A percentile compares a stretch with the other conserved stretches of the same genome.
Evolutionary conservation across 2,113 vertebrate species (phyloP).

Genomic region (Hippopotamus amphibius): DNA sequence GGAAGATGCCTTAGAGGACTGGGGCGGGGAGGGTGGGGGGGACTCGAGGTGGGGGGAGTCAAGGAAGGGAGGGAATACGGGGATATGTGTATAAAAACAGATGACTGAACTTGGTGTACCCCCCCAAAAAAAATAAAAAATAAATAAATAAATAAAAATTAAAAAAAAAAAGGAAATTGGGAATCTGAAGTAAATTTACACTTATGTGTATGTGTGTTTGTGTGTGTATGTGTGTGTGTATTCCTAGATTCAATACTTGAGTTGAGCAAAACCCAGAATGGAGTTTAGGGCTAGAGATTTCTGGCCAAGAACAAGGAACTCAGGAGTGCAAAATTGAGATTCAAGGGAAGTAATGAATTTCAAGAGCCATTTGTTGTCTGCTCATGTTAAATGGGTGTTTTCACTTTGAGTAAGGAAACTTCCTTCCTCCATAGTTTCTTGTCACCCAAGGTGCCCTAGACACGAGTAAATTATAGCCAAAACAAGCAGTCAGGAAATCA

Average conservation of each 20-base stretch:
- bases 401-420: not conserved
- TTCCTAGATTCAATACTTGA: not conserved
- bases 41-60: too few relatives aligned
- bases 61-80: too few relatives aligned
- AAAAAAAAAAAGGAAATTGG: not conserved
- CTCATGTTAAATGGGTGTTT: not conserved
- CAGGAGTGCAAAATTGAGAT: not conserved
- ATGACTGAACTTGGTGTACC: too few relatives aligned
- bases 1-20: too few relatives aligned
- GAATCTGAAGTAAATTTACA: not conserved
- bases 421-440: not conserved
- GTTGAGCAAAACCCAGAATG: not conserved
- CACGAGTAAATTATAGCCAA: not conserved
- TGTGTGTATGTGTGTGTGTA: not conserved
- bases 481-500: not conserved
- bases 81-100: too few relatives aligned
- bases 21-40: too few relatives aligned
- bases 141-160: too few relatives aligned
- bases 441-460: not conserved
- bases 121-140: too few relatives aligned
- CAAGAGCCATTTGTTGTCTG: not conserved
- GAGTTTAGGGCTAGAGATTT: not conserved
- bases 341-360: not conserved
- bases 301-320: not conserved
- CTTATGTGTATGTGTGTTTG: fast-evolving